Percentiles rank a stretch among this genome's conserved stretches.
Conservation (phyloP, 2,888 invertebrate species). For the Eupeodes luniger region DNA sequence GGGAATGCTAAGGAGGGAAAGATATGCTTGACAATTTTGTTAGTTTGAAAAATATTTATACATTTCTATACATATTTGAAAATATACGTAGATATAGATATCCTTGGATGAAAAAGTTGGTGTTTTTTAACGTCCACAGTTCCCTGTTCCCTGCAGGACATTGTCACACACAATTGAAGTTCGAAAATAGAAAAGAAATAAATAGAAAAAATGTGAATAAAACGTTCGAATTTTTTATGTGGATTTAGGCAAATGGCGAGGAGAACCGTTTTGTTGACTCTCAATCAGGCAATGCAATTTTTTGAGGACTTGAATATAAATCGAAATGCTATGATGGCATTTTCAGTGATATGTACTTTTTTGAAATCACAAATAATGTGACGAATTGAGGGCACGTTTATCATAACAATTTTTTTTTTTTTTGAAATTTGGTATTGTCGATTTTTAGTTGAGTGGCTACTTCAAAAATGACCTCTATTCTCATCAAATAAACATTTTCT, state of each 20-base stretch:
- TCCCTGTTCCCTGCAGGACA: slow-evolving; percentile 1
- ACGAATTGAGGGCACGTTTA: slow-evolving; percentile 9
- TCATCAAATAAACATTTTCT: slow-evolving; percentile 9
- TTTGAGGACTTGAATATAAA: slow-evolving; percentile 43
- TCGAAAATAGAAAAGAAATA: background rate
- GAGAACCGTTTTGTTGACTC: slow-evolving; percentile 44
- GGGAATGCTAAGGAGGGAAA: background rate
- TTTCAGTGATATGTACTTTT: background rate
- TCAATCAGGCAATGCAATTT: slow-evolving; percentile 49
- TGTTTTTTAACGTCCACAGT: background rate
- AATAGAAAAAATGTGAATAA: background rate
- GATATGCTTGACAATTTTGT: slow-evolving; percentile 29
- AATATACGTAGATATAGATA: slow-evolving; percentile 14
- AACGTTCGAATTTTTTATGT: slow-evolving; percentile 43
- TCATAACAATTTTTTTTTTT: background rate
- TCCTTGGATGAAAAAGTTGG: slow-evolving; percentile 12
- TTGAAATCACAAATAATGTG: slow-evolving; percentile 4
- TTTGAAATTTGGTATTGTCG: background rate
- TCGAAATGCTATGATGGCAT: background rate
- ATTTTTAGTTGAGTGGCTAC: background rate
- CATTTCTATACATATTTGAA: background rate
- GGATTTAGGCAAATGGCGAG: slow-evolving; percentile 50
- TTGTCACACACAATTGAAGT: slow-evolving; percentile 6
- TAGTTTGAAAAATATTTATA: background rate
- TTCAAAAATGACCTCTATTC: slow-evolving; percentile 2